Percentiles rank a stretch among this genome's conserved stretches.
Conservation (phyloP, 2,888 invertebrate genomes). For the Ferdinandea cuprea region DNA sequence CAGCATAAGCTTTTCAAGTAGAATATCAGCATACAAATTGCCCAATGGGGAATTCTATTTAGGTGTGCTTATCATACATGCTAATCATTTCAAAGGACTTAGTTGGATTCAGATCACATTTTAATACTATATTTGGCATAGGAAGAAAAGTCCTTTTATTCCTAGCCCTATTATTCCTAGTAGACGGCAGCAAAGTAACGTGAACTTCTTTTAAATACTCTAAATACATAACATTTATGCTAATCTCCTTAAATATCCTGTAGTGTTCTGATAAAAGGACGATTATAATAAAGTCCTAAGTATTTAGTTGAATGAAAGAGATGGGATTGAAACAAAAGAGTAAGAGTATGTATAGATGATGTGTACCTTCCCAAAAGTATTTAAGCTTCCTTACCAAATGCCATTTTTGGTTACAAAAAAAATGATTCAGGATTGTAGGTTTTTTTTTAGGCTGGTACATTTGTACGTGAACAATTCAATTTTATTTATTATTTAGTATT, state of each 20-base stretch:
- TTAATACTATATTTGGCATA: constrained; percentile 48
- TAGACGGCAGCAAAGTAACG: not conserved
- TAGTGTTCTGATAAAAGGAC: not conserved
- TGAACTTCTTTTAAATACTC: not conserved
- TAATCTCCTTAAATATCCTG: not conserved
- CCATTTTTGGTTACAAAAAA: constrained; percentile 2
- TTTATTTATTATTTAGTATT: too few species aligned
- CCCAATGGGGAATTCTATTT: constrained; percentile 15
- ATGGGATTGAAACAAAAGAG: constrained; percentile 19
- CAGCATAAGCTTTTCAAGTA: constrained; percentile 14
- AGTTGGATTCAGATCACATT: constrained; percentile 43
- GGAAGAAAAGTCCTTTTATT: not conserved
- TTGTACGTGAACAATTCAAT: too few species aligned
- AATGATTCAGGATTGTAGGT: too few species aligned
- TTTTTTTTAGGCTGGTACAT: too few species aligned
- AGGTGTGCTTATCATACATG: constrained; percentile 11
- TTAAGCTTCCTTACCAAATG: constrained; percentile 28
- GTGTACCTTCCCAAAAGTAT: not conserved
- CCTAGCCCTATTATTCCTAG: not conserved
- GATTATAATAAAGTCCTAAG: constrained; percentile 12
- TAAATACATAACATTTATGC: not conserved
- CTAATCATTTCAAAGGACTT: constrained; percentile 48
- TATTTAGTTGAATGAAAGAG: not conserved
- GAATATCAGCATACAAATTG: constrained; percentile 38
- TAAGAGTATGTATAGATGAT: not conserved